phyloP scores from a whole-genome alignment of 2,113 vertebrate genomes.

The Crotalus horridus region DNA sequence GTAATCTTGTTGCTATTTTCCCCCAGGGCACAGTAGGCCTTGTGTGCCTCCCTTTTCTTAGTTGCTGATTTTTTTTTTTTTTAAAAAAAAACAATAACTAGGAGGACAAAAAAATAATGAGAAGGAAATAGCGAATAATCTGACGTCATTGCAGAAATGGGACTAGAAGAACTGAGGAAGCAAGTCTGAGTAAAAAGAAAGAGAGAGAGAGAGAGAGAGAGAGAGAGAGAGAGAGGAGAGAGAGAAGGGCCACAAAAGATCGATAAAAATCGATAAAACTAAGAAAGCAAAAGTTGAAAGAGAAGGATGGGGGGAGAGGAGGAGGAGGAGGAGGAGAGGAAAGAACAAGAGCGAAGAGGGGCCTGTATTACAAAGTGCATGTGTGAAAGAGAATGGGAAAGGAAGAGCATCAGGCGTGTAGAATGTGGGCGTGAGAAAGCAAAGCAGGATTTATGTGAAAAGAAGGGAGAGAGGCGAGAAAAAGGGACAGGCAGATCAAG shows the following conservation, averaged over 20 bases:
- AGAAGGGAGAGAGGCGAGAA: neutral
- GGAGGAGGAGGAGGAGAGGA: too few relatives aligned
- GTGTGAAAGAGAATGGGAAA: neutral
- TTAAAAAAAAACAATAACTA: slow-evolving; percentile 1
- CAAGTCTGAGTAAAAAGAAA: slow-evolving; percentile 22
- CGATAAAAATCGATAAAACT: slow-evolving; percentile 27
- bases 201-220: neutral
- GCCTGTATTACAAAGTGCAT: neutral
- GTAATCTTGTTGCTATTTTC: slow-evolving; percentile 87
- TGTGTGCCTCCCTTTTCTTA: slow-evolving; percentile 61
- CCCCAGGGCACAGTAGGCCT: slow-evolving; percentile 77
- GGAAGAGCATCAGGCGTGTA: neutral
- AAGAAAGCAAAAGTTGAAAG: slow-evolving; percentile 55
- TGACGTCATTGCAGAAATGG: slow-evolving; percentile 73
- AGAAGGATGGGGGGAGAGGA: slow-evolving; percentile 17
- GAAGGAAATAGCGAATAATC: slow-evolving; percentile 54
- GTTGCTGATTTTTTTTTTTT: slow-evolving; percentile 56
- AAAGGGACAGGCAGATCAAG: neutral
- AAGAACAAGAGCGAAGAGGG: neutral
- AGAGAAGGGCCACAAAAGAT: slow-evolving; percentile 59
- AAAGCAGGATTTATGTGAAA: neutral
- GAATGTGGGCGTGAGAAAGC: neutral
- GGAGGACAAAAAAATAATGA: slow-evolving; percentile 55
- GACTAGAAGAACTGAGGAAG: slow-evolving; percentile 43
- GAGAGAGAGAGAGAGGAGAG: slow-evolving; percentile 54